phyloP scores from a whole-genome alignment of 2,888 invertebrate genomes.

The Melipona bicolor region DNA sequence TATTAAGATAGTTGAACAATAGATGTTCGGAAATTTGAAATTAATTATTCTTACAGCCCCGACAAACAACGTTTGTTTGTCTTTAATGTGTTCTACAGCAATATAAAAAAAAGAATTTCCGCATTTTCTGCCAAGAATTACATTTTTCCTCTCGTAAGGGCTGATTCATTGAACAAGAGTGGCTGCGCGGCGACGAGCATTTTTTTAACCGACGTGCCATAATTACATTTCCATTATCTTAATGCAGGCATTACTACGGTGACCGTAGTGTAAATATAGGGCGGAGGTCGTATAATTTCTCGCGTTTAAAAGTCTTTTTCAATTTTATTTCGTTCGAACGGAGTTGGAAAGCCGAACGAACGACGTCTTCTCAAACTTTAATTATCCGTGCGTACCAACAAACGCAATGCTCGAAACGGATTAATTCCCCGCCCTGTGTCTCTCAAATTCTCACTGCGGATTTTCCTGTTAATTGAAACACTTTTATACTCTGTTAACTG shows the following conservation, averaged over 20 bases:
- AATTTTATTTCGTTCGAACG: background rate
- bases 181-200: background rate
- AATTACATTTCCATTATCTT: slow-evolving; percentile 38
- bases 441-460: slow-evolving; percentile 2
- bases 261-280: background rate
- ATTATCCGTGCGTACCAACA: slow-evolving; percentile 9
- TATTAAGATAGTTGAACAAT: too few species aligned
- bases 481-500: background rate
- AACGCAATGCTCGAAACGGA: background rate
- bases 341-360: background rate
- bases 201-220: slow-evolving; percentile 12
- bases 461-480: slow-evolving; percentile 20
- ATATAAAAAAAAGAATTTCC: too few species aligned
- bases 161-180: background rate
- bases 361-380: slow-evolving; percentile 20
- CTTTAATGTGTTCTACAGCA: too few species aligned
- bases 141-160: too few species aligned
- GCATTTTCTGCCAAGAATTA: too few species aligned
- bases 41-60: too few species aligned
- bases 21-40: too few species aligned
- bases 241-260: background rate
- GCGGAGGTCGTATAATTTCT: too few species aligned
- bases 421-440: too few species aligned
- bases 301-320: slow-evolving; percentile 17
- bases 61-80: too few species aligned